Evolutionary conservation across 2,113 vertebrate species (phyloP).

Genomic region (Macrotus californicus): DNA sequence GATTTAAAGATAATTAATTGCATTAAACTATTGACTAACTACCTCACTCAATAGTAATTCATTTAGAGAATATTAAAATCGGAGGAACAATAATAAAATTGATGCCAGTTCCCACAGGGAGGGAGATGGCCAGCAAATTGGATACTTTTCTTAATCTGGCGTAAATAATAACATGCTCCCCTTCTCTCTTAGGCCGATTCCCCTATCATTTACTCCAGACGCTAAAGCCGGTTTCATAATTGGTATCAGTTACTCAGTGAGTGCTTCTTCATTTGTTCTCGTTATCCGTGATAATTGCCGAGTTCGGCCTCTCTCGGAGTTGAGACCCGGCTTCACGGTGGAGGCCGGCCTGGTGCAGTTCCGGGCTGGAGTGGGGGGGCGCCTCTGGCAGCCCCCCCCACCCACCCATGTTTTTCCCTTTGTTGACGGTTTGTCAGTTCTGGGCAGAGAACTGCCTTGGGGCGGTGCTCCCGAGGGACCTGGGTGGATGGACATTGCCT

Average conservation of each 20-base stretch:
- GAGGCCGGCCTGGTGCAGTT: not conserved
- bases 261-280: slow-evolving; percentile 79
- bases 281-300: slow-evolving; percentile 77
- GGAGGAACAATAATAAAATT: slow-evolving; percentile 89
- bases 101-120: slow-evolving; percentile 84
- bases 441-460: not conserved
- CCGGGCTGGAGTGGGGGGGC: not conserved
- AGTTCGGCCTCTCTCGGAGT: slow-evolving; percentile 65
- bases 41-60: slow-evolving; percentile 85
- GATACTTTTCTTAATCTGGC: slow-evolving; percentile 89
- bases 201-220: slow-evolving; percentile 86
- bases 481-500: accelerated
- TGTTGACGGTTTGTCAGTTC: not conserved
- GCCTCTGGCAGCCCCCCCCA: not conserved
- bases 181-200: slow-evolving; percentile 82
- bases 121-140: slow-evolving; percentile 86
- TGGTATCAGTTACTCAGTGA: slow-evolving; percentile 85
- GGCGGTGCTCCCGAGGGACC: too few relatives aligned
- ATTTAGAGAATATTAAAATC: slow-evolving; percentile 88
- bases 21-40: slow-evolving; percentile 89
- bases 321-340: not conserved
- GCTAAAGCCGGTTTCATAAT: slow-evolving; percentile 84
- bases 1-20: slow-evolving; percentile 86
- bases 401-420: not conserved
- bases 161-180: slow-evolving; percentile 88